Conservation (phyloP, 2,888 invertebrate species). For the Eupithecia centaureata region DNA sequence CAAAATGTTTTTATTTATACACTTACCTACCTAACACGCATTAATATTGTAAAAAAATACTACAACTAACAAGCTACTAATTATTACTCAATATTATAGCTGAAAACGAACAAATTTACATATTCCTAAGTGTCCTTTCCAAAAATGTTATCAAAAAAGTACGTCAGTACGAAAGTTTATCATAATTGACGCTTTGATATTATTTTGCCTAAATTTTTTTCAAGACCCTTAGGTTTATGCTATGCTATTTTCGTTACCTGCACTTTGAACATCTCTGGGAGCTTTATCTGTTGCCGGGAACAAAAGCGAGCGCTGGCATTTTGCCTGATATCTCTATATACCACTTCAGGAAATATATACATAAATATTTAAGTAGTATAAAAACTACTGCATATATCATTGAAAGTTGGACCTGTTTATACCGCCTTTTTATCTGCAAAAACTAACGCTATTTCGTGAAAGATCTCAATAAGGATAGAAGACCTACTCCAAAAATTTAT, state of each 20-base stretch:
- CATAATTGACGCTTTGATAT: not conserved
- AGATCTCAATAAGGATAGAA: too few species aligned
- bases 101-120: too few species aligned
- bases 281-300: conserved; percentile 22
- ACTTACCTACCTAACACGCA: too few species aligned
- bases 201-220: not conserved
- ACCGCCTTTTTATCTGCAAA: not conserved
- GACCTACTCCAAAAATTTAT: too few species aligned
- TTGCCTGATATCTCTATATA: conserved; percentile 24
- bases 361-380: not conserved
- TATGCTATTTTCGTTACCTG: not conserved
- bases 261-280: not conserved
- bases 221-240: not conserved
- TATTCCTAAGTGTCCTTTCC: too few species aligned
- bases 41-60: too few species aligned
- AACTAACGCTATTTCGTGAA: not conserved
- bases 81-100: too few species aligned
- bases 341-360: conserved; percentile 3
- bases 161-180: not conserved
- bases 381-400: not conserved
- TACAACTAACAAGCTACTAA: too few species aligned
- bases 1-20: too few species aligned
- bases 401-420: not conserved
- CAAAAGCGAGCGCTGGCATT: conserved; percentile 24
- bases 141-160: too few species aligned